A percentile compares a stretch with the other conserved stretches of the same genome.
Conservation (phyloP, 2,113 vertebrate species). For the Patagioenas fasciata region DNA sequence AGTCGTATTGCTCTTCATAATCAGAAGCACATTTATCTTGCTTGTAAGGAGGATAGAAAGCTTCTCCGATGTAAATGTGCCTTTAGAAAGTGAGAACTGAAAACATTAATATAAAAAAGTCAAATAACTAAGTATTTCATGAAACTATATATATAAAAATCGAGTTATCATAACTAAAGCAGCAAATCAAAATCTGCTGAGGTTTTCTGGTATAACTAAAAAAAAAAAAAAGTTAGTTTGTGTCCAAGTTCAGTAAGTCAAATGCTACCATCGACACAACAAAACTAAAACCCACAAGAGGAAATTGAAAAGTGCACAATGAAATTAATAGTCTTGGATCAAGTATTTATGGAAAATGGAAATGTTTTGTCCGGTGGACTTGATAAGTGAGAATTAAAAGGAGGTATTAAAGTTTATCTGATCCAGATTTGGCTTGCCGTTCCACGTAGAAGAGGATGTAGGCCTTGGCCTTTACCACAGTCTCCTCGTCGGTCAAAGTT, state of each 20-base stretch:
- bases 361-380: conserved; percentile 75
- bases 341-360: conserved; percentile 80
- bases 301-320: conserved; percentile 82
- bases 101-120: conserved; percentile 74
- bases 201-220: conserved; percentile 79
- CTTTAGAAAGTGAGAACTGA: conserved; percentile 72
- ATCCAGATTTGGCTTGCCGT: conserved; percentile 75
- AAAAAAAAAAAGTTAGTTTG: conserved; percentile 72
- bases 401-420: conserved; percentile 82
- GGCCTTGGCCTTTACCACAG: conserved; percentile 94
- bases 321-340: conserved; percentile 81
- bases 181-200: conserved; percentile 83
- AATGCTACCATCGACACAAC: conserved; percentile 77
- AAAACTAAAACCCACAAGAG: conserved; percentile 78
- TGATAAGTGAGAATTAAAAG: conserved; percentile 58
- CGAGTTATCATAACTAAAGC: conserved; percentile 80
- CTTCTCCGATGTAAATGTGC: conserved; percentile 72
- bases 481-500: conserved; percentile 89
- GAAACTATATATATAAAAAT: conserved; percentile 78
- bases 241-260: conserved; percentile 74
- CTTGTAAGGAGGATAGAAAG: conserved; percentile 51
- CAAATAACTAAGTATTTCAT: conserved; percentile 74
- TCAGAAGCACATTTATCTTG: conserved; percentile 13
- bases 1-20: neutral
- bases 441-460: conserved; percentile 98